These are phyloP conservation scores for Caenorhabditis sp. DNA, from an alignment of 2,888 invertebrate species.

Conservation along the genomic window DNA sequence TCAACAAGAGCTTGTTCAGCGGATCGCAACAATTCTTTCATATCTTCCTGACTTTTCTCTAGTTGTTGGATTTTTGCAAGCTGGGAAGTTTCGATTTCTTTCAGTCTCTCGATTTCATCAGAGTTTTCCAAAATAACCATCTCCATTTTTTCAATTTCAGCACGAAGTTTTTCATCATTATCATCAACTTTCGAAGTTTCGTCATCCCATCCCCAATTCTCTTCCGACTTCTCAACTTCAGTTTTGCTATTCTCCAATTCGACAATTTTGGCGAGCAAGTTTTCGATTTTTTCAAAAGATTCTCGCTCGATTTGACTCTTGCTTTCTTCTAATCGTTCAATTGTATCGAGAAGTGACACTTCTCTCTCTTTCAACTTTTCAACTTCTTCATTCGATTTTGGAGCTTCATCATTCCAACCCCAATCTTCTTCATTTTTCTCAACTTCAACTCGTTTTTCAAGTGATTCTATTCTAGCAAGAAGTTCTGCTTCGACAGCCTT, in stretches of 20 bases:
- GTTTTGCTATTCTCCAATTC: no score
- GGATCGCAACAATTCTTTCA: slow-evolving; percentile 20
- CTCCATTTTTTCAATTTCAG: background rate
- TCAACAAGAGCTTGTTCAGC: slow-evolving; percentile 22
- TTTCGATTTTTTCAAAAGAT: no score
- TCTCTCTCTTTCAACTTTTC: no score
- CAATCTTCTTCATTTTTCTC: background rate
- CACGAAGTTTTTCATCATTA: background rate
- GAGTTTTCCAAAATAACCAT: background rate
- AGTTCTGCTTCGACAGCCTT: slow-evolving; percentile 1
- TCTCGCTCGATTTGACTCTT: no score
- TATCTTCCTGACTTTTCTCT: background rate
- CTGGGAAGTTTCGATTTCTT: background rate
- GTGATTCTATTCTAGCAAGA: background rate
- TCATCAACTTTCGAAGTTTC: background rate
- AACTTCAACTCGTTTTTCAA: background rate
- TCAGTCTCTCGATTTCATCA: background rate
- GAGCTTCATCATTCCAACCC: background rate
- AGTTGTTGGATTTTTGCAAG: background rate
- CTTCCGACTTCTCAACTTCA: background rate
- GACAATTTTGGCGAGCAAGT: no score
- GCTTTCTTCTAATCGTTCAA: no score
- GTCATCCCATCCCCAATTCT: slow-evolving; percentile 4
- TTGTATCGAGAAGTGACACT: no score
- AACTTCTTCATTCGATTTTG: no score